A percentile compares a stretch with the other conserved stretches of the same genome.
Conservation (phyloP, 2,797 vertebrate species). For the Oreochromis mossambicus region DNA sequence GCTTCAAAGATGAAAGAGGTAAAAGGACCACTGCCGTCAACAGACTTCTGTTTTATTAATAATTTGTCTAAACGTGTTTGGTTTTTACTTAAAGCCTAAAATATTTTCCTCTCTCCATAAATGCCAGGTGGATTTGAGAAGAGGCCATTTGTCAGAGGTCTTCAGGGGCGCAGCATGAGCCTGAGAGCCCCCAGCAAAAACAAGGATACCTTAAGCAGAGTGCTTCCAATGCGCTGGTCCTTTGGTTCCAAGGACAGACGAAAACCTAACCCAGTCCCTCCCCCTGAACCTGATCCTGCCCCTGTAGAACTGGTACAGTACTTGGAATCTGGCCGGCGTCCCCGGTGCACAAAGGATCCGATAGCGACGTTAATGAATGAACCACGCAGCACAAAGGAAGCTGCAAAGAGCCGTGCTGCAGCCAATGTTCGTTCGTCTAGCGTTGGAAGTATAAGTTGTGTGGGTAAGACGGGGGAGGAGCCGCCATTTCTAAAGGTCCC, state of each 20-base stretch:
- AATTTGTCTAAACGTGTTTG: not conserved
- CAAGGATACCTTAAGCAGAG: constrained; percentile 73
- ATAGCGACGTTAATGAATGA: constrained; percentile 74
- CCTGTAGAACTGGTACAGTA: constrained; percentile 84
- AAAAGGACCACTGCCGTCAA: not conserved
- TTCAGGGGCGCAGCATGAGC: constrained; percentile 83
- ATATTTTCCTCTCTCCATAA: not conserved
- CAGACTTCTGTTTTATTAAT: not conserved
- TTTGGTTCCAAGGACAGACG: constrained; percentile 77
- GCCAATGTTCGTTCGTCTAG: constrained; percentile 29
- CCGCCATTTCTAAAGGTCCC: constrained; percentile 16
- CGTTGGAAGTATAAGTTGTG: constrained; percentile 44
- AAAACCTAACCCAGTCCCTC: constrained; percentile 41
- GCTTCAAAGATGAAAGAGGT: constrained; percentile 75
- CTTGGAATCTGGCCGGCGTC: constrained; percentile 85
- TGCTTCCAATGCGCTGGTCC: constrained; percentile 83
- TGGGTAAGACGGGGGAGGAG: constrained; percentile 26
- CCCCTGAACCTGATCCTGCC: constrained; percentile 21
- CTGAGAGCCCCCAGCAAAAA: constrained; percentile 77
- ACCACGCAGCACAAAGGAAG: constrained; percentile 40
- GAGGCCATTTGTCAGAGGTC: constrained; percentile 71
- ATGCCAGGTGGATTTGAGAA: constrained; percentile 76
- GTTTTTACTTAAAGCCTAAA: not conserved
- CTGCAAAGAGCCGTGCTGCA: not conserved
- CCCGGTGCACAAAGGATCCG: constrained; percentile 82